These are phyloP conservation scores for Ips typographus DNA, from an alignment of 1,140 invertebrate genomes.

Conservation along the genomic window DNA sequence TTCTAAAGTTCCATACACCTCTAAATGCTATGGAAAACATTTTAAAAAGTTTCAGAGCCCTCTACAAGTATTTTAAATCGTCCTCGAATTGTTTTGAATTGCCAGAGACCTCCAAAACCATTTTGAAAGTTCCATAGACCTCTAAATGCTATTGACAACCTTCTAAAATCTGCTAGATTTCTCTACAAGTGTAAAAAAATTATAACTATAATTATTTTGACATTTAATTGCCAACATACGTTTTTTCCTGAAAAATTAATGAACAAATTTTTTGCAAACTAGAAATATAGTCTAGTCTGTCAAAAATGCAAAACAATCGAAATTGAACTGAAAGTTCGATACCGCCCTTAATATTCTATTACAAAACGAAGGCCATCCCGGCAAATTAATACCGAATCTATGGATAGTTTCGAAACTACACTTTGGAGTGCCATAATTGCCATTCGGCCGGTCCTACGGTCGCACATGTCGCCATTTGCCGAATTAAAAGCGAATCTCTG, in stretches of 20 bases:
- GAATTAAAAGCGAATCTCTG: conserved; percentile 27
- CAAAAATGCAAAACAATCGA: neutral
- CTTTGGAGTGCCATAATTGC: conserved; percentile 24
- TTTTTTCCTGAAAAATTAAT: neutral
- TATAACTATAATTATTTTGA: neutral
- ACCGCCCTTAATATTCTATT: conserved; percentile 9
- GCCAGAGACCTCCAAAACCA: too few species aligned
- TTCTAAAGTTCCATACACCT: too few species aligned
- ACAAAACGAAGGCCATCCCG: neutral
- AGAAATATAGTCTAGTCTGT: neutral
- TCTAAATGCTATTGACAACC: too few species aligned
- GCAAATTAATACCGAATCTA: conserved; percentile 24
- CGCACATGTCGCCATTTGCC: conserved; percentile 24
- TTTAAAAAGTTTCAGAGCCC: too few species aligned
- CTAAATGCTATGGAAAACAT: too few species aligned
- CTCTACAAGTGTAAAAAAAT: too few species aligned
- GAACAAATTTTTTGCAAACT: neutral
- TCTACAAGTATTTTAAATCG: too few species aligned
- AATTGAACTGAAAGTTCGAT: neutral
- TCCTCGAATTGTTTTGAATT: too few species aligned
- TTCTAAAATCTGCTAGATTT: too few species aligned
- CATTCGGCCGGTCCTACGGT: conserved; percentile 16
- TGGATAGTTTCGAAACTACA: conserved; percentile 22
- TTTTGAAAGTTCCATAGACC: too few species aligned
- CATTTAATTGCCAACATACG: neutral